Evolutionary conservation across 2,888 invertebrate species (phyloP).

Genomic region (Acleris literana): DNA sequence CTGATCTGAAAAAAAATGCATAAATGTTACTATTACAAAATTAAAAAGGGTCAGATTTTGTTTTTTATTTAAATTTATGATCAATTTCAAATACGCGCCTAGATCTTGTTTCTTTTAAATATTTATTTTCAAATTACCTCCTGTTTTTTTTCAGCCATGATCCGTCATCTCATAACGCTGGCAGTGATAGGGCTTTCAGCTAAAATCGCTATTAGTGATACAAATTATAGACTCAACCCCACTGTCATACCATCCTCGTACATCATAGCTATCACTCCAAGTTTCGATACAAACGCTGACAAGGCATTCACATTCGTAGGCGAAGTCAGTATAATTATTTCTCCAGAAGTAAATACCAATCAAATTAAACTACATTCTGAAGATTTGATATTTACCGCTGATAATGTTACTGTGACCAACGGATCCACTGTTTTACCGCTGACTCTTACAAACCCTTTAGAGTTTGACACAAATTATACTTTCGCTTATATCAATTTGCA

Average conservation of each 20-base stretch:
- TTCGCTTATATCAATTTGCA: constrained; percentile 77
- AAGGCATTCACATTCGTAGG: constrained; percentile 77
- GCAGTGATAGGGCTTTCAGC: constrained; percentile 49
- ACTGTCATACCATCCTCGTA: constrained; percentile 80
- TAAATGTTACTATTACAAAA: too few relatives aligned
- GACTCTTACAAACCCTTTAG: constrained; percentile 51
- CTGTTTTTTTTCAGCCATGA: constrained; percentile 63
- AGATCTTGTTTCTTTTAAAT: too few relatives aligned
- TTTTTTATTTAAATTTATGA: too few relatives aligned
- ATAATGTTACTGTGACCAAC: constrained; percentile 53
- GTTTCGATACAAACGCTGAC: constrained; percentile 70
- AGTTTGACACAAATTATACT: constrained; percentile 66
- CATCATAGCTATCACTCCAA: constrained; percentile 77
- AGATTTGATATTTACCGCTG: constrained; percentile 57
- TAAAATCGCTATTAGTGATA: constrained; percentile 52
- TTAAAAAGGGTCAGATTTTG: too few relatives aligned
- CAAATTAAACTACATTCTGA: constrained; percentile 72
- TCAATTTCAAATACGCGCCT: too few relatives aligned
- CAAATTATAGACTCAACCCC: constrained; percentile 67
- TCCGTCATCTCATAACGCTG: constrained; percentile 46
- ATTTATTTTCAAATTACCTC: neutral
- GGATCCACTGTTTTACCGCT: constrained; percentile 49
- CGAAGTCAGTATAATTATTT: constrained; percentile 68
- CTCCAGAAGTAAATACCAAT: constrained; percentile 51
- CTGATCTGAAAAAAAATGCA: too few relatives aligned